phyloP scores from a whole-genome alignment of 2,113 vertebrate genomes.

The Phalacrocorax aristotelis region DNA sequence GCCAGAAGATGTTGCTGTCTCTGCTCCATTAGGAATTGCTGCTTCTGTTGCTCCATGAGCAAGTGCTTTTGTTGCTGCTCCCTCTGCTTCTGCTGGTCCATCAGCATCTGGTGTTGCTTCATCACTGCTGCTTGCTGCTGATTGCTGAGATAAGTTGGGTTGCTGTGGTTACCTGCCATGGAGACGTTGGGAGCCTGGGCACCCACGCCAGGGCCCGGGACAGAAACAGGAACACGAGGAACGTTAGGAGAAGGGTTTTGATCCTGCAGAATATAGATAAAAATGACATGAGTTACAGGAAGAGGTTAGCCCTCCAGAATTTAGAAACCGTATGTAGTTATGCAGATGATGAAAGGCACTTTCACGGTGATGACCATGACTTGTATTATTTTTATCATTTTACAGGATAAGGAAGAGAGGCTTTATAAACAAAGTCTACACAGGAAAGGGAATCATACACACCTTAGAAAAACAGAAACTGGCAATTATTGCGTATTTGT shows the following conservation, averaged over 20 bases:
- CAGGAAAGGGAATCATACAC: not conserved
- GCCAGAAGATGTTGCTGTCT: slow-evolving; percentile 88
- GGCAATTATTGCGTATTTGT: not conserved
- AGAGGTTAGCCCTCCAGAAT: not conserved
- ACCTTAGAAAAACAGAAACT: not conserved
- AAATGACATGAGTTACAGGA: not conserved
- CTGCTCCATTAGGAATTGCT: slow-evolving; percentile 82
- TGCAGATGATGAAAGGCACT: not conserved
- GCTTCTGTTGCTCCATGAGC: slow-evolving; percentile 76
- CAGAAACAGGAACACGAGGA: slow-evolving; percentile 76
- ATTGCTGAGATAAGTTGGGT: slow-evolving; percentile 79
- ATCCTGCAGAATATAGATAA: slow-evolving; percentile 75
- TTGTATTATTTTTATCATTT: not conserved
- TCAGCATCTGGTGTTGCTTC: slow-evolving; percentile 85
- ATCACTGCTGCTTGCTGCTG: slow-evolving; percentile 84
- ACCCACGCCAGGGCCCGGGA: slow-evolving; percentile 72
- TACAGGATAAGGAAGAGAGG: not conserved
- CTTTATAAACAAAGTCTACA: not conserved
- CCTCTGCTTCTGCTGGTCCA: slow-evolving; percentile 85
- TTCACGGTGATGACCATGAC: not conserved
- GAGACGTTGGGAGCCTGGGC: slow-evolving; percentile 75
- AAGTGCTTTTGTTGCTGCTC: slow-evolving; percentile 79
- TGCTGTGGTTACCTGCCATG: slow-evolving; percentile 81
- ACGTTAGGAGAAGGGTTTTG: slow-evolving; percentile 77
- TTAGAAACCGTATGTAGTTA: not conserved